Conservation (phyloP, 2,797 vertebrate species). For the Pitangus sulphuratus region DNA sequence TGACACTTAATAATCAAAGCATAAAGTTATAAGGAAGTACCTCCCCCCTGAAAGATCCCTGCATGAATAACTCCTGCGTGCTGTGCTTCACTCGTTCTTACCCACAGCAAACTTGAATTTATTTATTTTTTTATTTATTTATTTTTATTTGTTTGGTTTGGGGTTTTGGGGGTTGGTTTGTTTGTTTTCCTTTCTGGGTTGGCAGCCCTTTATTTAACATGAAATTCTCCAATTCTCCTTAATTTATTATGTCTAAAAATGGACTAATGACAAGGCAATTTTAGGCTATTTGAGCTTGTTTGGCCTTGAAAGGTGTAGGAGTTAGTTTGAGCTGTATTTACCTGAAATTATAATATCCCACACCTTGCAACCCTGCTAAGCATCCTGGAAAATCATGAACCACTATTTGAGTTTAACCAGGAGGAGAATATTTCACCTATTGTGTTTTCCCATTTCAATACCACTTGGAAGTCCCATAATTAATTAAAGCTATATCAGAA, state of each 20-base stretch:
- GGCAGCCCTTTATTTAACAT: neutral
- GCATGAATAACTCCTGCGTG: neutral
- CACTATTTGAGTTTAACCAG: fast-evolving
- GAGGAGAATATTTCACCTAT: neutral
- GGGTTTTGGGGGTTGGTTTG: too few species aligned
- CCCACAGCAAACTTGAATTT: neutral
- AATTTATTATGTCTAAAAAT: neutral
- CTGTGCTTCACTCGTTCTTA: neutral
- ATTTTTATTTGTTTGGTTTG: too few species aligned
- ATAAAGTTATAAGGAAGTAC: neutral
- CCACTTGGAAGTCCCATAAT: neutral
- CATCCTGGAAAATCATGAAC: neutral
- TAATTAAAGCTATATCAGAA: neutral
- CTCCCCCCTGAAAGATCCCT: neutral
- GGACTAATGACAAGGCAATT: neutral
- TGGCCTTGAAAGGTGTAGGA: neutral
- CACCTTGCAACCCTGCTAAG: neutral
- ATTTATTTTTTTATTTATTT: too few species aligned
- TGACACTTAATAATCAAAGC: neutral
- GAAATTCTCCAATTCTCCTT: neutral
- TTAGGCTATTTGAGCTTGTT: neutral
- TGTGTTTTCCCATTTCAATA: neutral
- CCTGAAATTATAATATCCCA: neutral
- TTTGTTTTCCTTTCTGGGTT: neutral
- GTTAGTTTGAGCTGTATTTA: neutral